phyloP scores from a whole-genome alignment of 2,888 invertebrate genomes.

The Luffia ferchaultella region DNA sequence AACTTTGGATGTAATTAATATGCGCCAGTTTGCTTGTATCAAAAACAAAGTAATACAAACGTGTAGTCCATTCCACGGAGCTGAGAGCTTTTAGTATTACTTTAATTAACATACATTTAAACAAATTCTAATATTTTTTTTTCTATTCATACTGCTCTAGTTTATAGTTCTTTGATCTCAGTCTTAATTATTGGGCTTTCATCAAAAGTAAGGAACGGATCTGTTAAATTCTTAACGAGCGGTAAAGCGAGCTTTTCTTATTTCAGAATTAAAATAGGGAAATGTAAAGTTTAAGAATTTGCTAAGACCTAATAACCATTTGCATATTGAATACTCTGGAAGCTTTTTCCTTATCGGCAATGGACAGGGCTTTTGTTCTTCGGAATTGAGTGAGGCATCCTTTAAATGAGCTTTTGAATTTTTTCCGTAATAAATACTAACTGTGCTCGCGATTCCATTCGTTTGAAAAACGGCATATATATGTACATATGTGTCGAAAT shows the following conservation, averaged over 20 bases:
- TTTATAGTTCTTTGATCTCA: not conserved
- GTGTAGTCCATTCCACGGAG: too few species aligned
- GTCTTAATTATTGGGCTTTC: not conserved
- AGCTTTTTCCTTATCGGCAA: not conserved
- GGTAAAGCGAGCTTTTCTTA: not conserved
- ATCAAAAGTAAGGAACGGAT: not conserved
- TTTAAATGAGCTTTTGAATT: not conserved
- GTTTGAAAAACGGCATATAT: not conserved
- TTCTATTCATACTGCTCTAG: not conserved
- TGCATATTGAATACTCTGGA: not conserved
- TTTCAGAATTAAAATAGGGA: not conserved
- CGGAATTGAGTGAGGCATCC: not conserved
- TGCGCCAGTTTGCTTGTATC: too few species aligned
- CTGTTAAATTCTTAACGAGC: not conserved
- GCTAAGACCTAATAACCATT: not conserved
- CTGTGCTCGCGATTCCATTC: not conserved
- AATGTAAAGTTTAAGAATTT: not conserved
- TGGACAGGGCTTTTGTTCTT: not conserved
- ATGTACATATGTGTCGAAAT: not conserved
- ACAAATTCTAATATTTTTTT: too few species aligned
- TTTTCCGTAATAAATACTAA: not conserved
- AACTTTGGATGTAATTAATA: too few species aligned
- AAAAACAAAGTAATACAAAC: too few species aligned
- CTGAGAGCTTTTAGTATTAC: too few species aligned
- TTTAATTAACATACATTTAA: too few species aligned